Evolutionary conservation across 2,113 vertebrate genomes (phyloP).

Genomic region (Poecile atricapillus): DNA sequence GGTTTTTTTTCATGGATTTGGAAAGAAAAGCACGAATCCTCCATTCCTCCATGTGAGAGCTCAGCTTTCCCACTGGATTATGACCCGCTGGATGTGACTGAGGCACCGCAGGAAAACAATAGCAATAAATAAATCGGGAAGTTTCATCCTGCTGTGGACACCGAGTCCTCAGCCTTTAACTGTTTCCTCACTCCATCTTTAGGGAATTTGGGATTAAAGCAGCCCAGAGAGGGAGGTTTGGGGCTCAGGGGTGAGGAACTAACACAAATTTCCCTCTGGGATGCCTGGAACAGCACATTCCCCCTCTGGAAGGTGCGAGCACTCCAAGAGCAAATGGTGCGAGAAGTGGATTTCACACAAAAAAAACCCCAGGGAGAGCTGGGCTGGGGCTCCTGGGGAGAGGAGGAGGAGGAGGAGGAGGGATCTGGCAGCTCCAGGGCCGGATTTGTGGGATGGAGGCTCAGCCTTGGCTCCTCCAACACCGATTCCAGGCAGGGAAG

Average conservation of each 20-base stretch:
- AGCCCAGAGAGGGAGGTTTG: background rate
- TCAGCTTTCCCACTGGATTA: background rate
- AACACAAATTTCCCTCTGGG: background rate
- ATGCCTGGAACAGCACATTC: background rate
- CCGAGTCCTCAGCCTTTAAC: background rate
- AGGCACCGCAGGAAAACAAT: background rate
- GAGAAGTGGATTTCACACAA: background rate
- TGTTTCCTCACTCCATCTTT: accelerated
- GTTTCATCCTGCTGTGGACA: background rate
- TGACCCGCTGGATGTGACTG: background rate
- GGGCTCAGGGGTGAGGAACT: background rate
- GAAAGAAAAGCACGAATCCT: background rate
- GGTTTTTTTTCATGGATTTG: background rate
- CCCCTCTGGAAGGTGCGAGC: background rate
- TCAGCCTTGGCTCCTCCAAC: background rate
- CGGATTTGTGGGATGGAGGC: background rate
- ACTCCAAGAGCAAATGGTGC: accelerated
- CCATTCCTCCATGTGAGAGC: background rate
- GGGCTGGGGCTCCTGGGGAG: background rate
- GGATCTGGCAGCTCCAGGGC: background rate
- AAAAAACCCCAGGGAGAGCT: background rate
- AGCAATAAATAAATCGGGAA: background rate
- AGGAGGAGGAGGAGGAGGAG: background rate
- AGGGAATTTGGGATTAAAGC: background rate
- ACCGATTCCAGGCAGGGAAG: background rate